Evolutionary conservation across 2,888 invertebrate species (phyloP).

Genomic region (Coelopa pilipes): DNA sequence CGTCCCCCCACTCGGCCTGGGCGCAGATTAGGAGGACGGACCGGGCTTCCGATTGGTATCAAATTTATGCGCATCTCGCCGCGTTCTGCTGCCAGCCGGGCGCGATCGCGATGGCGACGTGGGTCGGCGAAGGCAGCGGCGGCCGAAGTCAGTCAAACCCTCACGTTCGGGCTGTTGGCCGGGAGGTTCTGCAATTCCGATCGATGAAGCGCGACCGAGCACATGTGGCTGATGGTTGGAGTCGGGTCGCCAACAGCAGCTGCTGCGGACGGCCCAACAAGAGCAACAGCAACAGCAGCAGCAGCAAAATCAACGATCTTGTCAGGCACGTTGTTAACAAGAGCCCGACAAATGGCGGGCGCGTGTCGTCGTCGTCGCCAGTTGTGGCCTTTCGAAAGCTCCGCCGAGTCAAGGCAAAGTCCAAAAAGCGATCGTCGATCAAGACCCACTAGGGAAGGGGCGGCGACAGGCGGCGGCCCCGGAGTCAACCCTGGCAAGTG

Average conservation of each 20-base stretch:
- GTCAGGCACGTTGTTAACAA: slow-evolving; percentile 18
- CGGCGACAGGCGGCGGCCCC: no score
- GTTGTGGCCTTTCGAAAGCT: not conserved
- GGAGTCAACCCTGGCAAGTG: no score
- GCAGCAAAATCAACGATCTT: no score
- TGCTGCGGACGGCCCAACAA: no score
- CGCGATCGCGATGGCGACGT: no score
- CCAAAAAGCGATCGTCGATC: slow-evolving; percentile 7
- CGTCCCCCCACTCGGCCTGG: not conserved
- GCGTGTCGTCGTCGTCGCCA: not conserved
- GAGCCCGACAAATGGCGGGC: slow-evolving; percentile 8
- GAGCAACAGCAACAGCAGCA: no score
- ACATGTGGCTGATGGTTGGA: not conserved
- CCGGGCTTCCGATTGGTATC: slow-evolving; percentile 16
- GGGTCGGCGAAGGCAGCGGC: not conserved
- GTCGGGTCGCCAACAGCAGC: no score
- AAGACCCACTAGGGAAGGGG: not conserved
- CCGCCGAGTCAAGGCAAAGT: not conserved
- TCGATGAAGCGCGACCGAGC: slow-evolving; percentile 26
- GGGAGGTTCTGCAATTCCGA: not conserved
- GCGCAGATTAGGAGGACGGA: no score
- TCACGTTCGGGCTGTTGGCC: slow-evolving; percentile 41
- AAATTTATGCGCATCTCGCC: slow-evolving; percentile 11
- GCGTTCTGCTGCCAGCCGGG: not conserved
- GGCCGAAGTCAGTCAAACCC: slow-evolving; percentile 45